Evolutionary conservation across 2,113 vertebrate species (phyloP), one percentile per base, ranked within the genome.

Genomic region (Colinus virginianus): DNA sequence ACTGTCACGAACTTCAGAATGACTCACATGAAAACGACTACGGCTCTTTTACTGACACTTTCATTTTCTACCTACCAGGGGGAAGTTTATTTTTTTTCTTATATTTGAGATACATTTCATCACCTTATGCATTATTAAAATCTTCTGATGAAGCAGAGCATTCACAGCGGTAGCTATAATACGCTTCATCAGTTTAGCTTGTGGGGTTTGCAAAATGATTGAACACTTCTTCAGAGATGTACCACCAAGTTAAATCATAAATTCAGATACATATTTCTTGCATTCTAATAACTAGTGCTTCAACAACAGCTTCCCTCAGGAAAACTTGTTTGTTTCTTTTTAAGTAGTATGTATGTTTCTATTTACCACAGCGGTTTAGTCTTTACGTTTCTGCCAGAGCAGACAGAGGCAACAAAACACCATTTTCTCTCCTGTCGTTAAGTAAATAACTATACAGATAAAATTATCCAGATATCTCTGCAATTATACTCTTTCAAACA

Each of bases 61-160:
- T 43, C 22, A 30, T 68, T 83, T 91, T 69, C 46, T 74, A 62
- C 71, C 82, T 80, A 71, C 22, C 34, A 64, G 21, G 25, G 30
- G 15, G 36, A 68, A 63, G 11, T 28, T 40, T 40, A 36, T 1
- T 2, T 2, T 46, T 81, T 62, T 45, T 64, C 46, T 66, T 48
- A 7, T 48, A 48, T 80, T 75, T 78, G 58, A 34, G 23, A 26
- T 90, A 36, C 11, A n/a, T 89, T 75, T 76, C 56, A 68, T 88
- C 34, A 64, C 43, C n/a, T 87, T 70, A 63, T 45, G 30, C 36
- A 84, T 85, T 88, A 80, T 87, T 84, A 68, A 87, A 87, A 49
- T 55, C 63, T 79, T 74, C 55, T 51, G 63, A 64, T 71, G 26
- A 88, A 90, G 42, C 49, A 59, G 22, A 77, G 21, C 40, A 49